phyloP scores from a whole-genome alignment of 2,797 vertebrate genomes.

The Acanthiza pusilla region DNA sequence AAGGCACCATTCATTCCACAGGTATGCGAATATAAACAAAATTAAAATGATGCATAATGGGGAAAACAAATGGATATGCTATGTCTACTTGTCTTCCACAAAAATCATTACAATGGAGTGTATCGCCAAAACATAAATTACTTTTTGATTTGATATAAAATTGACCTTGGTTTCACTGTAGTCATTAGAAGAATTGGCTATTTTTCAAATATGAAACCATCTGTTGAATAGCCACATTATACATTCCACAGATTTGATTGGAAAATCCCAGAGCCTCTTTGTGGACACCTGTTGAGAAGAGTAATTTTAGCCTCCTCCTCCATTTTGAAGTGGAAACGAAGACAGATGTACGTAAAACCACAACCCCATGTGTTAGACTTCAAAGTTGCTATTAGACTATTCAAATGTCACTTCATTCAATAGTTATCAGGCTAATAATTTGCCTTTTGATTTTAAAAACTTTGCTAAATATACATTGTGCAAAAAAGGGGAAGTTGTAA shows the following conservation, averaged over 20 bases:
- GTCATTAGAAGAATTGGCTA: background rate
- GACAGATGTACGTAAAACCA: conserved; percentile 31
- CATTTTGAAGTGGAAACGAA: conserved; percentile 59
- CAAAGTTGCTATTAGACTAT: background rate
- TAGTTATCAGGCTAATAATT: background rate
- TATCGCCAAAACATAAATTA: background rate
- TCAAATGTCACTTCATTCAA: background rate
- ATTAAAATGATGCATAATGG: background rate
- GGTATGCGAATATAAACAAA: background rate
- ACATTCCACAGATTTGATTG: conserved; percentile 54
- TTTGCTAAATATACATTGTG: background rate
- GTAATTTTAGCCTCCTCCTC: conserved; percentile 49
- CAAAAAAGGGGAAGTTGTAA: background rate
- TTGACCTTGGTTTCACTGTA: conserved; percentile 25
- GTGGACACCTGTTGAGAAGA: conserved; percentile 55
- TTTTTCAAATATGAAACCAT: conserved; percentile 42
- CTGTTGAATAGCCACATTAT: conserved; percentile 40
- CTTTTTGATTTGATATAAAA: conserved; percentile 7
- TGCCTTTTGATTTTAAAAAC: background rate
- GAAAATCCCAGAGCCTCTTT: conserved; percentile 47
- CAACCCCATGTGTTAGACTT: background rate
- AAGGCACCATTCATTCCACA: background rate
- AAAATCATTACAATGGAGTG: background rate
- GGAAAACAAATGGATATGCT: background rate
- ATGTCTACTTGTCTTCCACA: background rate